Conservation (phyloP, 2,888 invertebrate genomes). For the Anthoptus insignis region DNA sequence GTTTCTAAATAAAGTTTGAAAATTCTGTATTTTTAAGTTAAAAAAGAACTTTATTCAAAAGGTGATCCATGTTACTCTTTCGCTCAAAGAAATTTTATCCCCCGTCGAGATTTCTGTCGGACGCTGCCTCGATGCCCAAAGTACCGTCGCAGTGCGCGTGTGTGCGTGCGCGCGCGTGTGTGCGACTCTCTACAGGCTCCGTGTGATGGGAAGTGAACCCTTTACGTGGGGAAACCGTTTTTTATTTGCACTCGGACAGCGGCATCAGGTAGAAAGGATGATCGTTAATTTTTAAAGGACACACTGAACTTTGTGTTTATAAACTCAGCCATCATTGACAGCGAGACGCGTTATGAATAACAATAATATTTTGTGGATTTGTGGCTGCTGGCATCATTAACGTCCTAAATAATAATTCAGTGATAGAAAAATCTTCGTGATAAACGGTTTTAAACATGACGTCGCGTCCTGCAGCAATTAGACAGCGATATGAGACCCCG, state of each 20-base stretch:
- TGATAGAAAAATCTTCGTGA: neutral
- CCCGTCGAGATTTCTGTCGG: conserved; percentile 81
- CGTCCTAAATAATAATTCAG: too few relatives aligned
- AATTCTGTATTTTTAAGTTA: too few relatives aligned
- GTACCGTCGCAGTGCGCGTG: conserved; percentile 53
- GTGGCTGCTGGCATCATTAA: neutral
- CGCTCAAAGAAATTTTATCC: conserved; percentile 78
- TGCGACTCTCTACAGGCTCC: conserved; percentile 72
- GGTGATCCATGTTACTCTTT: conserved; percentile 69
- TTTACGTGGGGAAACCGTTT: conserved; percentile 85
- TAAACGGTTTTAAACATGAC: neutral
- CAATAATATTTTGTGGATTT: conserved; percentile 24
- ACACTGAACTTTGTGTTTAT: conserved; percentile 73
- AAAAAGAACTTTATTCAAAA: neutral
- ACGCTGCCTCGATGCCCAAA: conserved; percentile 71
- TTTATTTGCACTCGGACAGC: conserved; percentile 87
- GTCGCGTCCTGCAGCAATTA: neutral
- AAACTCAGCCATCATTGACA: conserved; percentile 60
- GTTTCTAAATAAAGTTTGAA: neutral
- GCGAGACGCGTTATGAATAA: conserved; percentile 23
- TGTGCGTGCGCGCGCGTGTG: conserved; percentile 56
- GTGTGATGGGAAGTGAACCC: conserved; percentile 88
- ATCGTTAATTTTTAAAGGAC: conserved; percentile 86
- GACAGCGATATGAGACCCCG: conserved; percentile 58
- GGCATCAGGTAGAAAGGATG: conserved; percentile 87